These are phyloP conservation scores for Eurypyga helias DNA, from an alignment of 2,113 vertebrate genomes.

Conservation along the genomic window DNA sequence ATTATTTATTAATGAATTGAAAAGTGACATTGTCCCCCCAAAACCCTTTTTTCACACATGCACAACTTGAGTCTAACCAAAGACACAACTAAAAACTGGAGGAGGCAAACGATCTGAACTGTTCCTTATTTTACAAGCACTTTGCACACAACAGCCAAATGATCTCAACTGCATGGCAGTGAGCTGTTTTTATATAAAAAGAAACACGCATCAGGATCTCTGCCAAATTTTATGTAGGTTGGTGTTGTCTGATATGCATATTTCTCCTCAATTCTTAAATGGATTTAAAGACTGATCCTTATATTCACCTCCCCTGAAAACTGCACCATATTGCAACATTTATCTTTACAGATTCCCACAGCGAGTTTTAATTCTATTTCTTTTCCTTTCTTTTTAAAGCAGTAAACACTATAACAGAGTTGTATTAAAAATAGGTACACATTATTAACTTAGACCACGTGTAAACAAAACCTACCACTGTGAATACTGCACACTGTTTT, in stretches of 20 bases:
- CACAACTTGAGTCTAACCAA: background rate
- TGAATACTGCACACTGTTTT: background rate
- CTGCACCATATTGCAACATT: background rate
- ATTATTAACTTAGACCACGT: background rate
- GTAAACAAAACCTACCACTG: slow-evolving; percentile 4
- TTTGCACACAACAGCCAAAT: background rate
- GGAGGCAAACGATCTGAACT: background rate
- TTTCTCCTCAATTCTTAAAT: background rate
- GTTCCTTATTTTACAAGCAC: background rate
- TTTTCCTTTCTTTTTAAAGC: background rate
- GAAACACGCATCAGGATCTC: background rate
- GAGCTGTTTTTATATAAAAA: background rate
- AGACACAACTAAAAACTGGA: background rate
- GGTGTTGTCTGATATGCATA: background rate
- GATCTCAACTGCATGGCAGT: background rate
- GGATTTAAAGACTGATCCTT: background rate
- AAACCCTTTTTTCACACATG: background rate
- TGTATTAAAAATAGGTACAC: slow-evolving; percentile 21
- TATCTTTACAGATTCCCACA: slow-evolving; percentile 2
- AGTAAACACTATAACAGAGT: background rate
- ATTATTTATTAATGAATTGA: slow-evolving; percentile 19
- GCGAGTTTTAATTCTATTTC: background rate
- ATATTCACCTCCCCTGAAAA: slow-evolving; percentile 12
- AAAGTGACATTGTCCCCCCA: background rate
- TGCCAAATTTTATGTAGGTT: slow-evolving; percentile 3